phyloP scores from a whole-genome alignment of 2,113 vertebrate genomes.

The Rhegmatorhina hoffmannsi region DNA sequence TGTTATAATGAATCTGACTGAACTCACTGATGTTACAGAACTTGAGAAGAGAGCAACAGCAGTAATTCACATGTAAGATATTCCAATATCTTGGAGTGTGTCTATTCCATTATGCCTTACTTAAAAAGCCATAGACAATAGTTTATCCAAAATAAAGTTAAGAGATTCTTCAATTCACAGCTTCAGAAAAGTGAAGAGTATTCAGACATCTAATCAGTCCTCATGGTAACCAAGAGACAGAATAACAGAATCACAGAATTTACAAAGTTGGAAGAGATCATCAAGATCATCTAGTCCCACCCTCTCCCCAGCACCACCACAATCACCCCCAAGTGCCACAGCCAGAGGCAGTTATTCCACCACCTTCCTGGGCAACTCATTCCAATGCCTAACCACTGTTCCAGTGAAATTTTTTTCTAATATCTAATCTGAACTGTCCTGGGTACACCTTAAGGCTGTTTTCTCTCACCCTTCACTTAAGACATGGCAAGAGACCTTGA shows the following conservation, averaged over 20 bases:
- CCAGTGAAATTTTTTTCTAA: not conserved
- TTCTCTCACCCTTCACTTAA: not conserved
- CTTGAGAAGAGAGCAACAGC: not conserved
- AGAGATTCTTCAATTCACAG: not conserved
- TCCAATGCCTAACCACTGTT: not conserved
- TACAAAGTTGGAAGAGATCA: not conserved
- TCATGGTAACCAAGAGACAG: not conserved
- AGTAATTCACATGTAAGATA: accelerated
- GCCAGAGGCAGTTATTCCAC: not conserved
- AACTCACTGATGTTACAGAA: not conserved
- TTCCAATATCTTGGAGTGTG: not conserved
- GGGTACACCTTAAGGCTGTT: not conserved
- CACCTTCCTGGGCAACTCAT: not conserved
- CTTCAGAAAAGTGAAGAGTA: not conserved
- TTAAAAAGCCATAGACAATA: not conserved
- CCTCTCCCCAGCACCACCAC: not conserved
- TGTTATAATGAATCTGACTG: not conserved
- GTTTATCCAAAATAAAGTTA: not conserved
- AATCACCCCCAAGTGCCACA: not conserved
- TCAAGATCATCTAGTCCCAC: not conserved
- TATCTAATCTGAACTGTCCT: not conserved
- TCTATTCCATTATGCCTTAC: not conserved
- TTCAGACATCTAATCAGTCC: not conserved
- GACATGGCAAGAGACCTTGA: not conserved
- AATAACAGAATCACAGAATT: not conserved